Evolutionary conservation across 2,113 vertebrate genomes (phyloP).

Genomic region (Vulpes lagopus): DNA sequence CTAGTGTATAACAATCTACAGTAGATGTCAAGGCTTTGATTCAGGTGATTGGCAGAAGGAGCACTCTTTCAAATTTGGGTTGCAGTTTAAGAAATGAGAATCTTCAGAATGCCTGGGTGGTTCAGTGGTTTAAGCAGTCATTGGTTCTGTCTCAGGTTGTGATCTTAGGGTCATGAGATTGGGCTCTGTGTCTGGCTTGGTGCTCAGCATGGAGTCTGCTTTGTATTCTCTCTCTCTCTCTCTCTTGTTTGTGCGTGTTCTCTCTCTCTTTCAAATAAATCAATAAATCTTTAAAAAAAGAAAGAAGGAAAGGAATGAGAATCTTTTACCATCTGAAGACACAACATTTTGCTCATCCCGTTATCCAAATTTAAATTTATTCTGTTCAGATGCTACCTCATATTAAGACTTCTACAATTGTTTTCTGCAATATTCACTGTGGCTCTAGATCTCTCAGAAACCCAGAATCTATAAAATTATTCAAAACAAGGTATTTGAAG

Average conservation of each 20-base stretch:
- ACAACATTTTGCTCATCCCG: neutral
- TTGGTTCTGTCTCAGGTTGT: neutral
- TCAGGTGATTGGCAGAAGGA: neutral
- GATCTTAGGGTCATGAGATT: neutral
- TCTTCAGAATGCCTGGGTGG: neutral
- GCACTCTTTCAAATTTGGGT: neutral
- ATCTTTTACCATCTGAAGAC: neutral
- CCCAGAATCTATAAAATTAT: constrained; percentile 41
- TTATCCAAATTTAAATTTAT: constrained; percentile 35
- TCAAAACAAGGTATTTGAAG: constrained; percentile 56
- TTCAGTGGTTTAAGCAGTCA: neutral
- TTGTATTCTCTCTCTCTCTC: neutral
- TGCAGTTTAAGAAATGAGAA: neutral
- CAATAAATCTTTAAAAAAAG: neutral
- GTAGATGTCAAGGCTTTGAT: neutral
- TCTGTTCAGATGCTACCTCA: neutral
- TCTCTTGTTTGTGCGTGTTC: neutral
- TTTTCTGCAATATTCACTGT: constrained; percentile 60
- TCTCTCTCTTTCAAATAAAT: neutral
- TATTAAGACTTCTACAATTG: constrained; percentile 43
- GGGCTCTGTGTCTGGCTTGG: neutral
- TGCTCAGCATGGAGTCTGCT: neutral
- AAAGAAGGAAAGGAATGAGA: neutral
- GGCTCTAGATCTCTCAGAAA: constrained; percentile 57
- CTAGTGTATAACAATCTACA: neutral